Conservation (phyloP, 2,797 vertebrate genomes). For the Gymnoscopelus microlampas region DNA sequence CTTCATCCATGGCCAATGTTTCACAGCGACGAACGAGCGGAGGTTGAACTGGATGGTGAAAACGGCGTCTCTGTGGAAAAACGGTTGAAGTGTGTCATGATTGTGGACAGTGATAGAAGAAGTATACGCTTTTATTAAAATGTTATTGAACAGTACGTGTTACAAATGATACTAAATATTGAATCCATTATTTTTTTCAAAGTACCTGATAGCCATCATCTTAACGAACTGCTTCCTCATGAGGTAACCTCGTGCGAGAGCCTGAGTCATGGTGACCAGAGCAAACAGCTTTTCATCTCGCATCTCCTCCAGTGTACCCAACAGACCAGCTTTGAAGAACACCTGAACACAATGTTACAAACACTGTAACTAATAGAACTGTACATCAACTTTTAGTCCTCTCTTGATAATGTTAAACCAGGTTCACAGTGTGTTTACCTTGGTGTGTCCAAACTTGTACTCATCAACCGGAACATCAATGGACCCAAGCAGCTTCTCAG, state of each 20-base stretch:
- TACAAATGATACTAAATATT: too few species aligned
- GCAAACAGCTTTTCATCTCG: slow-evolving; percentile 86
- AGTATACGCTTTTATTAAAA: too few species aligned
- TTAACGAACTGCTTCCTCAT: slow-evolving; percentile 79
- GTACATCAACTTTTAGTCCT: too few species aligned
- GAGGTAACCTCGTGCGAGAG: slow-evolving; percentile 79
- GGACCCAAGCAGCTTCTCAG: slow-evolving; percentile 88
- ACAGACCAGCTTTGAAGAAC: slow-evolving; percentile 87
- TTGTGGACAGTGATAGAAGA: too few species aligned
- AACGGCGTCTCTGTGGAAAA: slow-evolving; percentile 53
- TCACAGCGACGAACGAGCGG: slow-evolving; percentile 92
- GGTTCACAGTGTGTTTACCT: slow-evolving; percentile 64
- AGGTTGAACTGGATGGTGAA: slow-evolving; percentile 84
- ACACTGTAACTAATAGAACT: too few species aligned
- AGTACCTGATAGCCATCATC: slow-evolving; percentile 85
- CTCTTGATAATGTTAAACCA: too few species aligned
- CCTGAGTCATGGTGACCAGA: slow-evolving; percentile 87
- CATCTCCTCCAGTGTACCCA: slow-evolving; percentile 87
- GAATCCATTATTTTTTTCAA: background rate
- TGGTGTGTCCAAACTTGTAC: slow-evolving; percentile 88
- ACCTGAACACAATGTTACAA: slow-evolving; percentile 63
- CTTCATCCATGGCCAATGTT: slow-evolving; percentile 97
- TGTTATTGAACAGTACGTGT: too few species aligned
- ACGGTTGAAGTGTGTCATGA: background rate
- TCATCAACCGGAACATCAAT: slow-evolving; percentile 85